These are phyloP conservation scores for Notarius lentiginosus DNA, from an alignment of 2,113 vertebrate genomes.

Conservation along the genomic window DNA sequence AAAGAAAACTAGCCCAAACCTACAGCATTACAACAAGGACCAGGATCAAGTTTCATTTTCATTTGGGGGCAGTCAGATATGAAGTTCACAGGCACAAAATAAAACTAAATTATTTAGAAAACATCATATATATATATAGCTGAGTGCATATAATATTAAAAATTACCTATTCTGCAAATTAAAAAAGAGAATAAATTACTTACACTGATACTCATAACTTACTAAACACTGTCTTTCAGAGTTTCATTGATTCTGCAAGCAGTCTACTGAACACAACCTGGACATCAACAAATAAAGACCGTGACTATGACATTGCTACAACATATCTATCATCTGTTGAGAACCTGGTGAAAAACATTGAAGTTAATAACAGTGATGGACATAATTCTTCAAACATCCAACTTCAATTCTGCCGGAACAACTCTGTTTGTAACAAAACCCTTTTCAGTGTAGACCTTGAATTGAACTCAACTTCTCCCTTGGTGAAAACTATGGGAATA, in stretches of 20 bases:
- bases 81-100: neutral
- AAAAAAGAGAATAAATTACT: neutral
- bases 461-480: slow-evolving; percentile 32
- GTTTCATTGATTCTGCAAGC: slow-evolving; percentile 71
- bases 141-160: neutral
- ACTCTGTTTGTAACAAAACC: slow-evolving; percentile 20
- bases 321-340: slow-evolving; percentile 77
- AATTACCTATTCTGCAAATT: too few species aligned
- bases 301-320: slow-evolving; percentile 56
- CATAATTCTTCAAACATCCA: slow-evolving; percentile 55
- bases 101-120: neutral
- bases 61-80: neutral
- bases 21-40: neutral
- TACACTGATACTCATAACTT: neutral
- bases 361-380: slow-evolving; percentile 55
- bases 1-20: neutral
- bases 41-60: neutral
- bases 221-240: slow-evolving; percentile 66
- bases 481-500: slow-evolving; percentile 69
- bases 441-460: slow-evolving; percentile 57
- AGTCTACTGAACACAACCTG: slow-evolving; percentile 66
- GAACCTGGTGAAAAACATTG: slow-evolving; percentile 72
- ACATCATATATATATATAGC: neutral
- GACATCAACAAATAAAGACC: neutral
- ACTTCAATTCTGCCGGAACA: slow-evolving; percentile 54